phyloP scores from a whole-genome alignment of 2,888 invertebrate species.

The Acronicta leporina region DNA sequence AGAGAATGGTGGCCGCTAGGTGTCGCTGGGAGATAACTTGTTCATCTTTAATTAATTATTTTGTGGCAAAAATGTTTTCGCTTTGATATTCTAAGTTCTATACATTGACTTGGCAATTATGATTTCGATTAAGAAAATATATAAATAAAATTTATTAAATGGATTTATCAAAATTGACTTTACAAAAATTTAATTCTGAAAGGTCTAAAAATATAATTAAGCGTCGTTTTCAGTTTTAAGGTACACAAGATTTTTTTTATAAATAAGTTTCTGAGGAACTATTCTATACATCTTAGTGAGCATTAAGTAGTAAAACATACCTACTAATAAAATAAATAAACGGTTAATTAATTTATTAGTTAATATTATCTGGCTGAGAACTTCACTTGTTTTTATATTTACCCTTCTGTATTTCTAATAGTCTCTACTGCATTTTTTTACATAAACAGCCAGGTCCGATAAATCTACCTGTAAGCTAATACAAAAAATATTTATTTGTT shows the following conservation, averaged over 20 bases:
- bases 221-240: constrained; percentile 6
- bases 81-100: constrained; percentile 77
- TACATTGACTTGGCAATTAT: constrained; percentile 76
- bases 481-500: no score
- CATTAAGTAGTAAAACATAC: no score
- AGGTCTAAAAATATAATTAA: constrained; percentile 21
- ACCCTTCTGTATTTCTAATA: no score
- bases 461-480: no score
- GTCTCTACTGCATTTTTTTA: no score
- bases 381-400: no score
- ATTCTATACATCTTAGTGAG: no score
- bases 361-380: no score
- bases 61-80: constrained; percentile 82
- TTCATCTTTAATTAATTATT: constrained; percentile 87
- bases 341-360: no score
- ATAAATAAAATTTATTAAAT: constrained; percentile 59
- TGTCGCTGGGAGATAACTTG: constrained; percentile 87
- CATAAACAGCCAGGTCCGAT: no score
- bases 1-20: constrained; percentile 84
- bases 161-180: constrained; percentile 36
- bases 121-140: constrained; percentile 75
- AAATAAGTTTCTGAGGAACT: background rate
- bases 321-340: no score
- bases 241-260: constrained; percentile 10
- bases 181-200: constrained; percentile 27